These are phyloP conservation scores for Florisuga fusca DNA, from an alignment of 2,797 vertebrate genomes.

Conservation along the genomic window DNA sequence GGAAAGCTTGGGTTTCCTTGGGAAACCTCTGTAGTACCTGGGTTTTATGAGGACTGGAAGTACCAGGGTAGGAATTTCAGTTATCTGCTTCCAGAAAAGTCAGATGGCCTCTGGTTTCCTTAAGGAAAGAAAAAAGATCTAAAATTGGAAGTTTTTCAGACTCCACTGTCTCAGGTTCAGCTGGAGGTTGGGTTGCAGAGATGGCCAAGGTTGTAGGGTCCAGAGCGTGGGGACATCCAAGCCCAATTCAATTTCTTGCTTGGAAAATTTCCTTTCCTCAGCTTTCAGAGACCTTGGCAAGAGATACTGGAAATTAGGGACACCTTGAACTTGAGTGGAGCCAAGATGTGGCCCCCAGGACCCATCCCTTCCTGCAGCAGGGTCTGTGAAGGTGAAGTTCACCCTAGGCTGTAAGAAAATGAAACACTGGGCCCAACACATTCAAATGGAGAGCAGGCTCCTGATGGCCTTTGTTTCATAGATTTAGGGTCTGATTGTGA, in stretches of 20 bases:
- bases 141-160: neutral
- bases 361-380: accelerated
- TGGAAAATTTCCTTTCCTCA: too few species aligned
- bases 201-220: neutral
- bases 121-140: neutral
- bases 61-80: accelerated
- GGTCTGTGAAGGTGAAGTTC: neutral
- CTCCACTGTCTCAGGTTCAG: neutral
- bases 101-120: neutral
- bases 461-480: accelerated
- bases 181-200: neutral
- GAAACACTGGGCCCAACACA: neutral
- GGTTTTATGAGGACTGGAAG: neutral
- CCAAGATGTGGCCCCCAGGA: neutral
- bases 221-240: neutral
- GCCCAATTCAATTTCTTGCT: neutral
- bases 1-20: neutral
- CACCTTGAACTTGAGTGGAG: neutral
- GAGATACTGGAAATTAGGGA: neutral
- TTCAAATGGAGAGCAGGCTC: neutral
- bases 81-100: neutral
- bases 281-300: neutral
- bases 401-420: neutral
- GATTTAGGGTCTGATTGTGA: neutral
- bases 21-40: neutral